These are phyloP conservation scores for Oscheius sp. DNA, from an alignment of 2,888 invertebrate species.

Conservation along the genomic window DNA sequence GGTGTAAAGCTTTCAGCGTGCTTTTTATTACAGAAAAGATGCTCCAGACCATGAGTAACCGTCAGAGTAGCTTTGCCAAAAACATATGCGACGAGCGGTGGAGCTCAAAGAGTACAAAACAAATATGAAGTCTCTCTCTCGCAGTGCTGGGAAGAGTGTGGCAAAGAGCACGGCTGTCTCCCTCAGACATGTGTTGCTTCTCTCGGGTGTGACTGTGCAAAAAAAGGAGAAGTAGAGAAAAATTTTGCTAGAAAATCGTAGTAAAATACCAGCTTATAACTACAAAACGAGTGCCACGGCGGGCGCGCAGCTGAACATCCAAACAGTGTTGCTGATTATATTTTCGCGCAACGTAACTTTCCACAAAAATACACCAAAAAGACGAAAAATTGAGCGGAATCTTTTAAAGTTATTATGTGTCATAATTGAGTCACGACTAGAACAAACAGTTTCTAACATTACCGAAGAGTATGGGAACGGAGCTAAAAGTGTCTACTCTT, in stretches of 20 bases:
- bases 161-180: constrained; percentile 7
- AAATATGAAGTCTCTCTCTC: constrained; percentile 10
- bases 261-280: no score
- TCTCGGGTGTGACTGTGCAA: constrained; percentile 8
- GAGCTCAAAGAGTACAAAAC: constrained; percentile 22
- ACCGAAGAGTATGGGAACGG: no score
- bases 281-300: background rate
- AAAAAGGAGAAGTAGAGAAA: constrained; percentile 23
- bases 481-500: no score
- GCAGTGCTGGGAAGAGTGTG: constrained; percentile 15
- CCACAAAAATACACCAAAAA: no score
- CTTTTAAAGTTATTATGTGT: no score
- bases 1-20: background rate
- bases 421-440: no score
- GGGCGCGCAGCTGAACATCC: constrained; percentile 15
- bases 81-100: background rate
- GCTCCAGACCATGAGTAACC: background rate
- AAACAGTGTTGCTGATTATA: no score
- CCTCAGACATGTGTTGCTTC: constrained; percentile 27
- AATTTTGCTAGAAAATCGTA: no score
- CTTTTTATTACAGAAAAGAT: background rate
- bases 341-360: no score
- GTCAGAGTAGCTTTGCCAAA: background rate
- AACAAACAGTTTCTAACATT: no score
- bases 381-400: no score